Percentiles rank a stretch among this genome's conserved stretches.
These are phyloP conservation scores for Psophia crepitans DNA, from an alignment of 2,113 vertebrate species.

Conservation along the genomic window DNA sequence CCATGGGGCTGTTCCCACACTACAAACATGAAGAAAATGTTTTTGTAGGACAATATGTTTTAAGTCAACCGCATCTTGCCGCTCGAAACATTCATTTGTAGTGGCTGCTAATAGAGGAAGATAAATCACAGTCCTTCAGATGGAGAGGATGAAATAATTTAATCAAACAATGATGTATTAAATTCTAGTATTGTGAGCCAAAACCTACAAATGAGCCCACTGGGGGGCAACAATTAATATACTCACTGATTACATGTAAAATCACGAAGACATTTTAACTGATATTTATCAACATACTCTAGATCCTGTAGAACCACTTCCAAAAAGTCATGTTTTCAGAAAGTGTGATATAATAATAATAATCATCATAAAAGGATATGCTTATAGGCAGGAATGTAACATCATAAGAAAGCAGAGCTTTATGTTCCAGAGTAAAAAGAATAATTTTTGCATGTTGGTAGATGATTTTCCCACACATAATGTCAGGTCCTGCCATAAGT, in stretches of 20 bases:
- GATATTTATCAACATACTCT: neutral
- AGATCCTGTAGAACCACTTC: neutral
- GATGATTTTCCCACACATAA: neutral
- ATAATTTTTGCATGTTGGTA: neutral
- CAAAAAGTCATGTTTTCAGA: neutral
- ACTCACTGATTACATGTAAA: neutral
- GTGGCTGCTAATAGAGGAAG: neutral
- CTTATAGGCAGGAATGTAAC: neutral
- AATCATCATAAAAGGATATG: neutral
- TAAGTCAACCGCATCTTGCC: neutral
- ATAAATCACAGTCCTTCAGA: slow-evolving; percentile 4
- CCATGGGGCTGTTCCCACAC: neutral
- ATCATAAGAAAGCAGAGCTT: neutral
- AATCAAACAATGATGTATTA: slow-evolving; percentile 2
- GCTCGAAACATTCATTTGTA: neutral
- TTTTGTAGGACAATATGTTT: neutral
- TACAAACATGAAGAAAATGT: neutral
- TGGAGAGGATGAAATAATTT: slow-evolving; percentile 25
- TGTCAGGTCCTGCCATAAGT: neutral
- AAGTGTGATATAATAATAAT: neutral
- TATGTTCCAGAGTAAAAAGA: neutral
- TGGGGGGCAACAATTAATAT: slow-evolving; percentile 40
- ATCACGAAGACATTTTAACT: neutral
- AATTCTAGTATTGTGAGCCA: neutral
- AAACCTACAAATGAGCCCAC: slow-evolving; percentile 9